Percentiles rank a stretch among this genome's conserved stretches.
Conservation (phyloP, 1,140 invertebrate species). For the Bombus consobrinus region DNA sequence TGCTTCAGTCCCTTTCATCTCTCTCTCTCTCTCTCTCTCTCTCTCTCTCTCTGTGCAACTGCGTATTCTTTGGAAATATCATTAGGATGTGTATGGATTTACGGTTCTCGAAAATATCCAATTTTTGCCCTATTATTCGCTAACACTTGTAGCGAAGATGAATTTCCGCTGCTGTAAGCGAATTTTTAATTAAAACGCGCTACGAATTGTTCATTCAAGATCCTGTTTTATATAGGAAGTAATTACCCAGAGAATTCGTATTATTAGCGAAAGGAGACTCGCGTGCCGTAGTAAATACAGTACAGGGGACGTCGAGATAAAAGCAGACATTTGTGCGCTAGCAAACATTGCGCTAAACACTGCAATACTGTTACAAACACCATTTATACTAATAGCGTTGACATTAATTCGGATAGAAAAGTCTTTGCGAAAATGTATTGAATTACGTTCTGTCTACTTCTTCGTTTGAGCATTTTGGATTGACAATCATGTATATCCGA, state of each 20-base stretch:
- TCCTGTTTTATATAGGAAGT: background rate
- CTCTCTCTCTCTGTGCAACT: background rate
- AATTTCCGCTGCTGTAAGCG: too few relatives aligned
- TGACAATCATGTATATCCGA: background rate
- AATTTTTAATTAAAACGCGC: slow-evolving; percentile 19
- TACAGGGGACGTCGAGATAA: background rate
- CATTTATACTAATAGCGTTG: background rate
- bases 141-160: background rate
- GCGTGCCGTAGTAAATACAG: background rate
- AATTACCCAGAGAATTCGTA: slow-evolving; percentile 21
- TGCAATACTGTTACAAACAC: too few relatives aligned
- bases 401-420: background rate
- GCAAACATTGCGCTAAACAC: background rate
- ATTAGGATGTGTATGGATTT: background rate
- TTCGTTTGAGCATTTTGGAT: background rate
- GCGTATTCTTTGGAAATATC: background rate
- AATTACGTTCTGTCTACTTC: background rate
- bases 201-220: background rate
- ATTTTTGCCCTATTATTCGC: background rate
- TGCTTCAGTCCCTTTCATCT: background rate
- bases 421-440: background rate
- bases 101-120: background rate
- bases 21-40: background rate
- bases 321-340: background rate
- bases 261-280: background rate